These are phyloP conservation scores for Aporophyla lueneburgensis DNA, from an alignment of 2,888 invertebrate species.

Conservation along the genomic window DNA sequence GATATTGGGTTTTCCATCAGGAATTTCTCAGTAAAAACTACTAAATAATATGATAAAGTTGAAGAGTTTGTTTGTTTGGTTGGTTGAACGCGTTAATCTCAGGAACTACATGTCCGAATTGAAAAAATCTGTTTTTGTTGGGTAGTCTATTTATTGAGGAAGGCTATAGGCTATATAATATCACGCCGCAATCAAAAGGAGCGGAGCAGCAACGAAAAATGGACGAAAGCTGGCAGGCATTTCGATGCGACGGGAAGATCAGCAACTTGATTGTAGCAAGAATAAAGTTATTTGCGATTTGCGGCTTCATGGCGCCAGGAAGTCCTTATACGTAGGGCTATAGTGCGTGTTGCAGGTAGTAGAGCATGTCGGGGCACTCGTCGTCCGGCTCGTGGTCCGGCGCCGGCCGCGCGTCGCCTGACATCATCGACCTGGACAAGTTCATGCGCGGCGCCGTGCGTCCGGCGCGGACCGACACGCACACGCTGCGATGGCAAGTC, in stretches of 20 bases:
- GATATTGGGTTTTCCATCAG: not conserved
- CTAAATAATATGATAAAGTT: no score
- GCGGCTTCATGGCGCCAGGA: not conserved
- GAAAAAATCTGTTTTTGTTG: no score
- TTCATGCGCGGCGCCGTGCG: slow-evolving; percentile 82
- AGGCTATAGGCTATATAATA: no score
- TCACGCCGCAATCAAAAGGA: no score
- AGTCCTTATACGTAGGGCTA: not conserved
- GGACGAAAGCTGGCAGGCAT: no score
- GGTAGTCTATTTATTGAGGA: no score
- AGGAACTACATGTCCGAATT: no score
- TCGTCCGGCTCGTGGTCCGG: slow-evolving; percentile 71
- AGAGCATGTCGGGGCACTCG: slow-evolving; percentile 71
- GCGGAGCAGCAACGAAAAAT: no score
- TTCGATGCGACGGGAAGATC: no score
- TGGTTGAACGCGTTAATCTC: no score
- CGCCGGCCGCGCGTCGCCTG: slow-evolving; percentile 63
- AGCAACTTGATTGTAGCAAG: not conserved
- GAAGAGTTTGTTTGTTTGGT: no score
- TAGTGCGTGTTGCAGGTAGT: slow-evolving; percentile 39
- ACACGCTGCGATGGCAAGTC: slow-evolving; percentile 37
- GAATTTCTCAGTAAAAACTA: no score
- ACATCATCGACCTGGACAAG: slow-evolving; percentile 86
- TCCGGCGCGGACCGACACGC: slow-evolving; percentile 63
- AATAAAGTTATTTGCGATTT: not conserved